These are phyloP conservation scores for Dunckerocampus dactyliophorus DNA, from an alignment of 2,113 vertebrate species.

Conservation along the genomic window DNA sequence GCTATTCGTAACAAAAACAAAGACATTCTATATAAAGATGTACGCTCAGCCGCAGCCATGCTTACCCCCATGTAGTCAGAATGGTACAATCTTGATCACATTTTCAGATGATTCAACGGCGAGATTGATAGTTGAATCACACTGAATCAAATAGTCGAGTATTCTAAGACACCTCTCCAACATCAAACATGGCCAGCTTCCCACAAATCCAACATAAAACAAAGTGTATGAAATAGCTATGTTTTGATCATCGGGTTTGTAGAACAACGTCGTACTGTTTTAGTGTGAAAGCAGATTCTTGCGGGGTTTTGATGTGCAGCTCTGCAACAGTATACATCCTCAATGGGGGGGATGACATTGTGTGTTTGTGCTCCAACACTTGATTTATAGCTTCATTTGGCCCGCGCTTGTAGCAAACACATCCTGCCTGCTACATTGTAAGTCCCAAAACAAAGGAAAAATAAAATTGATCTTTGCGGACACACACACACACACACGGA, in stretches of 20 bases:
- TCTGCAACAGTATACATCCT: constrained; percentile 47
- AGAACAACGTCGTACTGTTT: constrained; percentile 38
- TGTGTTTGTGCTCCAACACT: constrained; percentile 72
- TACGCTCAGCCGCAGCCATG: too few relatives aligned
- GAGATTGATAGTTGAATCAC: too few relatives aligned
- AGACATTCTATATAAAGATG: too few relatives aligned
- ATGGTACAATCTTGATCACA: too few relatives aligned
- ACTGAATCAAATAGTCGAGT: too few relatives aligned
- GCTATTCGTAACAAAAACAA: too few relatives aligned
- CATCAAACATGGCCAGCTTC: constrained; percentile 9
- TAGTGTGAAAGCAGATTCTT: constrained; percentile 30
- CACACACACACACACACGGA: constrained; percentile 68
- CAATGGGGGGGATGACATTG: constrained; percentile 71
- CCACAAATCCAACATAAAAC: constrained; percentile 6
- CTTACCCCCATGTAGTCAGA: too few relatives aligned
- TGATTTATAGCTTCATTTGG: constrained; percentile 78
- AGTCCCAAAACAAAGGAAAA: constrained; percentile 79
- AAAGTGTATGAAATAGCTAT: not conserved
- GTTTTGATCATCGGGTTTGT: constrained; percentile 22
- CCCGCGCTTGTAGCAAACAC: constrained; percentile 68
- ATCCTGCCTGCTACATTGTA: constrained; percentile 77
- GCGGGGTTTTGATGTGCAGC: constrained; percentile 37
- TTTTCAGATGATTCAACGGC: too few relatives aligned
- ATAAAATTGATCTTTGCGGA: constrained; percentile 80
- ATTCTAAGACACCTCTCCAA: not conserved